Conservation (phyloP, 2,888 invertebrate genomes). For the Habroteleia sp. region DNA sequence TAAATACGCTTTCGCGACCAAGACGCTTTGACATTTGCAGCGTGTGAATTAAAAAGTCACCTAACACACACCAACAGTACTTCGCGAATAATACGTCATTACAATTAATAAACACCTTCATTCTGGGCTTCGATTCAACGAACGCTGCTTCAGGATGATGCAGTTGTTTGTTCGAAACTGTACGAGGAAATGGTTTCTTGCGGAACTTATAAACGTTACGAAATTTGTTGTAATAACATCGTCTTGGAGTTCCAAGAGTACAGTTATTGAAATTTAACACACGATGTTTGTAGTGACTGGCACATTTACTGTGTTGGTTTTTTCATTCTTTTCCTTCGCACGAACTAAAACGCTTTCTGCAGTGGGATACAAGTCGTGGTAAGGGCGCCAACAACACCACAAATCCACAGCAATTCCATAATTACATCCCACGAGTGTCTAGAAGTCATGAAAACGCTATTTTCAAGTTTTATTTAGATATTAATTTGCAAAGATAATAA, state of each 20-base stretch:
- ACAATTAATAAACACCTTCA: slow-evolving; percentile 2
- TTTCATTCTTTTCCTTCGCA: slow-evolving; percentile 3
- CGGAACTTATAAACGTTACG: slow-evolving; percentile 6
- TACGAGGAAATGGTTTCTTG: slow-evolving; percentile 6
- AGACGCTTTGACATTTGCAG: neutral
- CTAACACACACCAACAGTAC: neutral
- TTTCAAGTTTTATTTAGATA: slow-evolving; percentile 33
- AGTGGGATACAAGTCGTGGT: slow-evolving; percentile 34
- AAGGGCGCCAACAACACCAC: slow-evolving; percentile 45
- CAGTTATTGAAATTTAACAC: slow-evolving; percentile 39
- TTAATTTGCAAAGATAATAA: slow-evolving; percentile 39
- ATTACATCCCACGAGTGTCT: slow-evolving; percentile 38
- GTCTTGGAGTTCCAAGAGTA: slow-evolving; percentile 7
- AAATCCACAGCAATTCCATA: slow-evolving; percentile 40
- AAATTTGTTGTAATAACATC: slow-evolving; percentile 40
- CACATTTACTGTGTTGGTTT: slow-evolving; percentile 23
- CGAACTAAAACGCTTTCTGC: slow-evolving; percentile 27
- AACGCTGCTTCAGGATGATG: neutral
- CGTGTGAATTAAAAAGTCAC: neutral
- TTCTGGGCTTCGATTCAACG: neutral
- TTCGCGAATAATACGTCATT: slow-evolving; percentile 1
- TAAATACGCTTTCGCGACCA: no score
- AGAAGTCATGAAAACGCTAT: slow-evolving; percentile 29
- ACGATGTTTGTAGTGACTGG: slow-evolving; percentile 36
- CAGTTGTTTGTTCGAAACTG: slow-evolving; percentile 2